Percentiles rank a stretch among this genome's conserved stretches.
Evolutionary conservation across 2,113 vertebrate genomes (phyloP).

Genomic region (Epinephelus moara): DNA sequence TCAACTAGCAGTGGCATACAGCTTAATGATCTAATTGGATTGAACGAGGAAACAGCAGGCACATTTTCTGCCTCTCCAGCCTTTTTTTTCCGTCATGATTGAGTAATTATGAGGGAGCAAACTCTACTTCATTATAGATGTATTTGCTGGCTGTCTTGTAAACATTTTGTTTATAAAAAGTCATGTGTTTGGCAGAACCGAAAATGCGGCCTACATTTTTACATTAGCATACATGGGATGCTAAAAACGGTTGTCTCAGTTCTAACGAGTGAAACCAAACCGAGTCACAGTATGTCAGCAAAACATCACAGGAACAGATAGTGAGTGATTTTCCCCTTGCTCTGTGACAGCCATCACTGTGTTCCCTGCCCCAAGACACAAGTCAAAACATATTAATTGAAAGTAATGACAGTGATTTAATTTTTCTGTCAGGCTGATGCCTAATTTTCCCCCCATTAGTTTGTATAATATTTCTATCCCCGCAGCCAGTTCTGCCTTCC

Average conservation of each 20-base stretch:
- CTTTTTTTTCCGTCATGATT: conserved; percentile 48
- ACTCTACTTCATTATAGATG: conserved; percentile 55
- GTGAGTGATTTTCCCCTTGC: conserved; percentile 45
- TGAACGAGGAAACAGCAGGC: conserved; percentile 54
- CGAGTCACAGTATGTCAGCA: conserved; percentile 57
- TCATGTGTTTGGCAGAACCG: conserved; percentile 35
- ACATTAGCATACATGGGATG: conserved; percentile 34
- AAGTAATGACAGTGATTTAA: conserved; percentile 69
- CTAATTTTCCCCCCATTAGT: conserved; percentile 61
- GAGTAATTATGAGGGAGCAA: conserved; percentile 61
- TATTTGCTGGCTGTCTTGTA: conserved; percentile 56
- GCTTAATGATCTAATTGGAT: conserved; percentile 70
- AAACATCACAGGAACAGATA: conserved; percentile 54
- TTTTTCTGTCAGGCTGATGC: conserved; percentile 63
- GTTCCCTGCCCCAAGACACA: conserved; percentile 58
- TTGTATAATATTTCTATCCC: conserved; percentile 60
- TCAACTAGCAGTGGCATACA: conserved; percentile 54
- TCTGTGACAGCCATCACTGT: conserved; percentile 34
- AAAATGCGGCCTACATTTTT: conserved; percentile 40
- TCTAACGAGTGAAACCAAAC: conserved; percentile 32
- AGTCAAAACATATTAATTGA: conserved; percentile 75
- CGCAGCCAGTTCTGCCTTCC: conserved; percentile 37
- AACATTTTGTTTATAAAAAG: conserved; percentile 59
- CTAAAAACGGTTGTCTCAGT: conserved; percentile 13
- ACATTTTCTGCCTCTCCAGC: conserved; percentile 46